These are phyloP conservation scores for Crossocerus cetratus DNA, from an alignment of 2,888 invertebrate genomes.

Conservation along the genomic window DNA sequence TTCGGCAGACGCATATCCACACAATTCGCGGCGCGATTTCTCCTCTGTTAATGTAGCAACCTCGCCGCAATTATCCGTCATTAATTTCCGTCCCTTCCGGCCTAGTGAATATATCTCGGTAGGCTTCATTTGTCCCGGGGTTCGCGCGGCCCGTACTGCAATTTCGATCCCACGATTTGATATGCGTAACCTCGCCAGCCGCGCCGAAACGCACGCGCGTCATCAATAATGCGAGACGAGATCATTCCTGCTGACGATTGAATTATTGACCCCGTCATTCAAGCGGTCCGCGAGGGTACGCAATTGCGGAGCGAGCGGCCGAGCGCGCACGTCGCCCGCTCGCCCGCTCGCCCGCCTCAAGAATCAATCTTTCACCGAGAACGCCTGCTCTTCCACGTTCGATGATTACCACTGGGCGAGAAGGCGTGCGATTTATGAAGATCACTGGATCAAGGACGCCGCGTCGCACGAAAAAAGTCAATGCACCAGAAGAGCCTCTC, in stretches of 20 bases:
- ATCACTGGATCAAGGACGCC: slow-evolving; percentile 14
- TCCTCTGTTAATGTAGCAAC: slow-evolving; percentile 19
- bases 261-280: slow-evolving; percentile 47
- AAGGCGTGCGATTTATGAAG: neutral
- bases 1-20: slow-evolving; percentile 13
- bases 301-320: neutral
- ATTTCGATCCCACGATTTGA: slow-evolving; percentile 20
- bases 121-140: slow-evolving; percentile 10
- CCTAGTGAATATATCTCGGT: slow-evolving; percentile 10
- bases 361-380: too few relatives aligned
- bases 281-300: slow-evolving; percentile 38
- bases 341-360: neutral
- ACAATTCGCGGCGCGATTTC: slow-evolving; percentile 29
- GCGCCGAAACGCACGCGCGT: slow-evolving; percentile 19
- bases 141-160: neutral
- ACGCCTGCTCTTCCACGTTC: neutral
- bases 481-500: too few relatives aligned
- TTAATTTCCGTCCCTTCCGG: slow-evolving; percentile 44
- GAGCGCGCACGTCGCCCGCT: neutral
- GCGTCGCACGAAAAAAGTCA: neutral
- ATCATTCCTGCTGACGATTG: slow-evolving; percentile 40
- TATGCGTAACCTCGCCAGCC: neutral
- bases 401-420: neutral
- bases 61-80: slow-evolving; percentile 43
- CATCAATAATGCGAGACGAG: slow-evolving; percentile 41